Percentiles rank a stretch among this genome's conserved stretches.
These are phyloP conservation scores for Urechis unicinctus DNA, from an alignment of 2,888 invertebrate species.

Conservation along the genomic window DNA sequence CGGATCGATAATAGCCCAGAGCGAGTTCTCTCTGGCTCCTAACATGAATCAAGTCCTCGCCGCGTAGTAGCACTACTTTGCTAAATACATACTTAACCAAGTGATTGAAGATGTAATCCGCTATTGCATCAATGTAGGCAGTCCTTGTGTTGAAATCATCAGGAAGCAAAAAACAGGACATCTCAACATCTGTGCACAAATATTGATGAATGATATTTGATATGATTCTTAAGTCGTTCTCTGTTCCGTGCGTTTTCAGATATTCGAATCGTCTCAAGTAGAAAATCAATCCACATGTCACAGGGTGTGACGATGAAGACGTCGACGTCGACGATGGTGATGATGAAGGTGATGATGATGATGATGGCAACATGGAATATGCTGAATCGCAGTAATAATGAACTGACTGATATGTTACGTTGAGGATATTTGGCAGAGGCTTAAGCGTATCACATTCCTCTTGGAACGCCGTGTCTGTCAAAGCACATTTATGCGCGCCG, in stretches of 20 bases:
- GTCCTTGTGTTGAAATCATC: background rate
- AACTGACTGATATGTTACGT: too few species aligned
- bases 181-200: slow-evolving; percentile 7
- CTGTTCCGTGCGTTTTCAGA: background rate
- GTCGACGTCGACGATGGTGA: too few species aligned
- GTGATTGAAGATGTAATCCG: slow-evolving; percentile 8
- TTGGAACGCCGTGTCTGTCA: too few species aligned
- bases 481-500: too few species aligned
- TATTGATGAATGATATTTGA: slow-evolving; percentile 4
- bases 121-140: slow-evolving; percentile 4
- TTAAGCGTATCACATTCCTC: too few species aligned
- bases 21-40: slow-evolving; percentile 9
- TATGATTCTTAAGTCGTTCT: slow-evolving; percentile 1
- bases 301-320: too few species aligned
- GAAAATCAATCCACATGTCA: too few species aligned
- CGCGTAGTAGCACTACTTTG: background rate
- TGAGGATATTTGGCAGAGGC: too few species aligned
- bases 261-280: too few species aligned
- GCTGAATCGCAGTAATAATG: too few species aligned
- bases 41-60: slow-evolving; percentile 7
- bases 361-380: too few species aligned
- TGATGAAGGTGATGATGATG: too few species aligned
- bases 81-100: slow-evolving; percentile 7
- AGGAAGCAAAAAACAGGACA: slow-evolving; percentile 11
- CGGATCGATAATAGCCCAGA: slow-evolving; percentile 4